Conservation (phyloP, 2,888 invertebrate species). For the Dynastes maya region DNA sequence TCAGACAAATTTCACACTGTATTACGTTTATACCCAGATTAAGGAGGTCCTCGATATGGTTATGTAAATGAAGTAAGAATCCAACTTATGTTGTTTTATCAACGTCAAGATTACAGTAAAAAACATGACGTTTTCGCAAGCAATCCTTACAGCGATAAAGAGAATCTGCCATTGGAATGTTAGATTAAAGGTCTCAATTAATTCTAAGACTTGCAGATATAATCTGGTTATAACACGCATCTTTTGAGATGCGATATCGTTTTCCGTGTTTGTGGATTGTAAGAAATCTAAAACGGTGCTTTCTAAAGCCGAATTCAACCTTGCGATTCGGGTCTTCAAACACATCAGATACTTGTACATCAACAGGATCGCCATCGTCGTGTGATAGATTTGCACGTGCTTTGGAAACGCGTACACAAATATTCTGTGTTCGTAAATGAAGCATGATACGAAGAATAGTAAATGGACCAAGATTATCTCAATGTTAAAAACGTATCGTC, state of each 20-base stretch:
- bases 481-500: neutral
- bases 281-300: neutral
- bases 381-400: constrained; percentile 23
- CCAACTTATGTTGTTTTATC: neutral
- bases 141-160: constrained; percentile 15
- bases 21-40: constrained; percentile 13
- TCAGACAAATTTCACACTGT: no score
- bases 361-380: constrained; percentile 10
- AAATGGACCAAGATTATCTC: constrained; percentile 1
- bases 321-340: constrained; percentile 1
- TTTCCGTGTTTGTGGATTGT: neutral
- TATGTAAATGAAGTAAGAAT: neutral
- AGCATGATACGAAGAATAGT: constrained; percentile 1
- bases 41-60: neutral
- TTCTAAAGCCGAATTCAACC: constrained; percentile 2
- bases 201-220: neutral
- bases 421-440: neutral
- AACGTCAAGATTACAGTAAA: neutral
- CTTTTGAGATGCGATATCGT: neutral
- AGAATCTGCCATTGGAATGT: constrained; percentile 39
- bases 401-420: neutral
- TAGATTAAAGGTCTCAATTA: constrained; percentile 31
- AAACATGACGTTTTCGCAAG: constrained; percentile 14
- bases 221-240: neutral
- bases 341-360: constrained; percentile 27